Evolutionary conservation across 2,113 vertebrate species (phyloP), one percentile per base, ranked within the genome.

Genomic region (Rhegmatorhina hoffmannsi): DNA sequence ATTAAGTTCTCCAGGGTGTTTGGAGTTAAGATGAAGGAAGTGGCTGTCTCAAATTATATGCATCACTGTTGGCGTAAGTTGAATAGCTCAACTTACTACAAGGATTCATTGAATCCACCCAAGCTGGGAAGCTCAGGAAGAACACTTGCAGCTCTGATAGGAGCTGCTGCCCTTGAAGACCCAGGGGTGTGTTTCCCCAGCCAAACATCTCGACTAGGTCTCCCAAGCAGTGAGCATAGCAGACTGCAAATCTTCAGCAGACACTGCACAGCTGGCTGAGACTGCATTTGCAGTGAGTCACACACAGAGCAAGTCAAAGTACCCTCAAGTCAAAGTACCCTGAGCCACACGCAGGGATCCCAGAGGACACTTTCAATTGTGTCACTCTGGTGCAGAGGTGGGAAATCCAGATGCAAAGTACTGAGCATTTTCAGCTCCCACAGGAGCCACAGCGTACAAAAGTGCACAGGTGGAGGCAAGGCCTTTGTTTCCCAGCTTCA

Each of bases 281-380:
- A 34, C 69, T 59, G 74, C 52, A 64, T 6, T 58, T 70, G 82
- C 77, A 72, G 64, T 2, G 34, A 86, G 76, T 33, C 80, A 8
- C 0, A 2, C 38, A 74, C 0, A 0, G 78, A 77, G 68, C 50
- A 55, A 68, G 89, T 31, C 1, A 0, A 31, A 81, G 83, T 64
- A 69, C 60, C 40, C 40, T 43, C 46, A 55, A 64, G 89, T 31
- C 1, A 0, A 31, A 81, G 83, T 64, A 69, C 60, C 36, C 44
- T 21, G 34, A 84, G 77, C 84, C 60, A 50, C 34, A 8, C 0
- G 0, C 3, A 0, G n/a, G 67, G 58, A 87, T 84, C 56, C 78
- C 68, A 74, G 77, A 82, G 52, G 74, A 84, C 28, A 44, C 16
- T 87, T 87, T n/a, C 74, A 64, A 18, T 31, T 23, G 12, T 77